Evolutionary conservation across 2,888 invertebrate genomes (phyloP).

Genomic region (Coelinius sp.): DNA sequence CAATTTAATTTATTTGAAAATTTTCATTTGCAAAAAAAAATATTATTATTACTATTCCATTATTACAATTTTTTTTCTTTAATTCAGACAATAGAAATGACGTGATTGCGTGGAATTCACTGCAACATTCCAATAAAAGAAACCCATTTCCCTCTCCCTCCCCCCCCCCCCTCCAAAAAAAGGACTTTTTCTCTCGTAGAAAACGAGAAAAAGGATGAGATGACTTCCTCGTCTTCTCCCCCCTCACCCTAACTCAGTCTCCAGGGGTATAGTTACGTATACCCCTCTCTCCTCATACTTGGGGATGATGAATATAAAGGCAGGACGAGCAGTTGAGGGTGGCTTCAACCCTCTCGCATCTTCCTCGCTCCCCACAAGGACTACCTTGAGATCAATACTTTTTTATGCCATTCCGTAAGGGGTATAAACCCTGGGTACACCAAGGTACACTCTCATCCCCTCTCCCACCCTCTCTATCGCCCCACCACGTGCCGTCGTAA

Average conservation of each 20-base stretch:
- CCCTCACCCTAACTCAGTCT: neutral
- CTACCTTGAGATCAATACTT: constrained; percentile 67
- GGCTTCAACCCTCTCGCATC: constrained; percentile 68
- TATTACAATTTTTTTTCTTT: neutral
- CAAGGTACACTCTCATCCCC: constrained; percentile 30
- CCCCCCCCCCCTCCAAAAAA: no score
- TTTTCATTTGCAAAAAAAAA: no score
- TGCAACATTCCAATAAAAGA: constrained; percentile 25
- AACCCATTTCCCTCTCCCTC: constrained; percentile 20
- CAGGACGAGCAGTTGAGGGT: constrained; percentile 66
- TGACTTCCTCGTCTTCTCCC: constrained; percentile 2
- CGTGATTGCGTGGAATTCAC: constrained; percentile 13
- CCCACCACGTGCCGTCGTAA: constrained; percentile 68
- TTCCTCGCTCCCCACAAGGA: constrained; percentile 49
- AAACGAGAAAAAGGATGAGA: constrained; percentile 34
- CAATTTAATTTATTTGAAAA: no score
- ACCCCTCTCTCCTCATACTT: constrained; percentile 37
- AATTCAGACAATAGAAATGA: constrained; percentile 18
- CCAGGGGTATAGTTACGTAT: constrained; percentile 21
- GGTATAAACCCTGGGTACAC: constrained; percentile 41
- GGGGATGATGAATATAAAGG: constrained; percentile 70
- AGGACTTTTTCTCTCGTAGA: constrained; percentile 22
- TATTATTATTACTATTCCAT: neutral
- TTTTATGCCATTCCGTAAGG: constrained; percentile 63
- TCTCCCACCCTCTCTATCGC: constrained; percentile 35